phyloP scores from a whole-genome alignment of 2,113 vertebrate genomes.

The Macheiramphus alcinus region DNA sequence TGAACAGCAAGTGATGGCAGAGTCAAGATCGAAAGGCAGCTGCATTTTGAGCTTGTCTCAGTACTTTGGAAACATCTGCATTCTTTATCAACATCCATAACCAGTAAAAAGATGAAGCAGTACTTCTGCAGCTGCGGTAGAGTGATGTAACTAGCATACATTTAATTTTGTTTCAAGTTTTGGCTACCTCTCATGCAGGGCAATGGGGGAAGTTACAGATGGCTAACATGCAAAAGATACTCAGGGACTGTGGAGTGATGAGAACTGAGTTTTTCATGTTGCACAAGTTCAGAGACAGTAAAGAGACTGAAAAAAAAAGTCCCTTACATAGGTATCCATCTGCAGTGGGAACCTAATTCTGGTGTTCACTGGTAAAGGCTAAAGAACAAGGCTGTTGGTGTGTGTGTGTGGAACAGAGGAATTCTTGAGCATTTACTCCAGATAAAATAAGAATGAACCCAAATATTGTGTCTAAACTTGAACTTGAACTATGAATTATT shows the following conservation, averaged over 20 bases:
- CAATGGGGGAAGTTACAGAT: background rate
- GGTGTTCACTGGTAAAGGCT: background rate
- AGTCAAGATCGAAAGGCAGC: slow-evolving; percentile 37
- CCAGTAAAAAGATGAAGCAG: slow-evolving; percentile 26
- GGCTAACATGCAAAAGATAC: background rate
- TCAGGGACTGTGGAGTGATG: background rate
- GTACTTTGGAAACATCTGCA: slow-evolving; percentile 59
- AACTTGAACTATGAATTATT: background rate
- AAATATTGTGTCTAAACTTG: background rate
- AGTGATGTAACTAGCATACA: slow-evolving; percentile 1
- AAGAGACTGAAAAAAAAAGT: background rate
- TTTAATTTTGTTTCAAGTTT: slow-evolving; percentile 20
- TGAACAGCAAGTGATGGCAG: slow-evolving; percentile 46
- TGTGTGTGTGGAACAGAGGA: background rate
- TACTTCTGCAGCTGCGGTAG: slow-evolving; percentile 43
- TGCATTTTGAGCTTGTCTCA: slow-evolving; percentile 49
- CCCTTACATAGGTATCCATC: background rate
- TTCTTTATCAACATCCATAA: slow-evolving; percentile 50
- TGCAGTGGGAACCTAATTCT: background rate
- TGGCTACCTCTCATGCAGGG: background rate
- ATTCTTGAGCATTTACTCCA: background rate
- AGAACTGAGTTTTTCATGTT: background rate
- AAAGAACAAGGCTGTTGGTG: background rate
- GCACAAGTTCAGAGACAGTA: background rate
- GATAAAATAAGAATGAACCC: background rate